A percentile compares a stretch with the other conserved stretches of the same genome.
Conservation (phyloP, 35 echinoderm and acorn worm genomes). For the Apostichopus parvimensis region DNA sequence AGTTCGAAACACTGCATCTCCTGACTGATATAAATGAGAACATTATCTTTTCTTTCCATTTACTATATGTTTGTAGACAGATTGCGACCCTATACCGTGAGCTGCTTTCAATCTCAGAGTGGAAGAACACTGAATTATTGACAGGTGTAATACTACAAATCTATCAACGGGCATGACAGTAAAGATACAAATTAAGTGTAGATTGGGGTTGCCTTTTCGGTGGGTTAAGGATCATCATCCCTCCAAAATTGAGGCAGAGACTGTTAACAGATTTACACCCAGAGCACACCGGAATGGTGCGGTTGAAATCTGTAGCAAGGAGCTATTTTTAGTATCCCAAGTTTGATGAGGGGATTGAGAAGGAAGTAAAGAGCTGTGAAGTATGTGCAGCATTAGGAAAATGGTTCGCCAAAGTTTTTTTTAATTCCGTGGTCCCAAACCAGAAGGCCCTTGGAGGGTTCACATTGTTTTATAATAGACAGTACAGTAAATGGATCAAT, state of each 20-base stretch:
- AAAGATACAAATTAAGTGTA: constrained; percentile 39
- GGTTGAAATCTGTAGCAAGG: constrained; percentile 76
- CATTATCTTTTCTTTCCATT: too few relatives aligned
- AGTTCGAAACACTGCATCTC: too few relatives aligned
- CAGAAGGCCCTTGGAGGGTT: constrained; percentile 4
- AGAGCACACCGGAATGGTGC: constrained; percentile 62
- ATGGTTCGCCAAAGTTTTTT: constrained; percentile 54
- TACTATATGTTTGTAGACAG: too few relatives aligned
- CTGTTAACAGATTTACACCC: constrained; percentile 68
- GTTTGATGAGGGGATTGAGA: constrained; percentile 70
- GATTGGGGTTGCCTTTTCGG: constrained; percentile 63
- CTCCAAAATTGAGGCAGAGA: constrained; percentile 38
- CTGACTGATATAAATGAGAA: too few relatives aligned
- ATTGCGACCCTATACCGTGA: too few relatives aligned
- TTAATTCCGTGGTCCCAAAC: constrained; percentile 61
- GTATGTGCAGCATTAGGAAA: constrained; percentile 40
- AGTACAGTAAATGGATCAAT: constrained; percentile 77
- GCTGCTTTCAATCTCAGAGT: too few relatives aligned
- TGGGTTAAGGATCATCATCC: constrained; percentile 69
- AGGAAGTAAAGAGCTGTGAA: constrained; percentile 36
- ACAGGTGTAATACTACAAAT: neutral
- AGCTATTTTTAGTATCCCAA: constrained; percentile 77
- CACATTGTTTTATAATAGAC: constrained; percentile 67
- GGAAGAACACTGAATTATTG: constrained; percentile 55
- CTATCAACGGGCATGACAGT: too few relatives aligned